Base-by-base conservation (phyloP, 2,113 vertebrate species). In the Pungitius pungitius region DNA sequence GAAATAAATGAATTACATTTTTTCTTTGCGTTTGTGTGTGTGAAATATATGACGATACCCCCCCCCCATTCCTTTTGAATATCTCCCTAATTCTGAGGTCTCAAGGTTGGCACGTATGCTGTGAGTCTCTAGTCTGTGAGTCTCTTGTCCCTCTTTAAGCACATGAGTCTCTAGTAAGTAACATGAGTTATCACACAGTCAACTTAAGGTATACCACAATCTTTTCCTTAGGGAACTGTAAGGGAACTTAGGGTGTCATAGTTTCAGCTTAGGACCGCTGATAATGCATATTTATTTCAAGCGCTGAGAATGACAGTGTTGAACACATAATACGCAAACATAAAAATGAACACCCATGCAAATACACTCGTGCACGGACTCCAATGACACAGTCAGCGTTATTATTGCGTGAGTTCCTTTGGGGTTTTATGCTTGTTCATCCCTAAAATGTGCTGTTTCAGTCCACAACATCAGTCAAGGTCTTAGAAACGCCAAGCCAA, bases 391-490 rank as follows among this genome's bases (percentile, higher is more conserved):
- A 22, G n/a, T 39, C 33, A 40, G 55, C 65, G 22, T 49, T 15
- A 20, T 40, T 17, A 40, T 45, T 45, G 1, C 14, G 7, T 42
- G 8, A 27, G 27, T n/a, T 56, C 20, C 39, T 13, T 60, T 52
- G 27, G 39, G 26, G 39, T 17, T 35, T 74, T 33, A 30, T 26
- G 12, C 24, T 57, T 2, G 18, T 30, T 68, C 56, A 68, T 47
- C 22, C 40, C 51, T 35, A 40, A 45, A 35, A 58, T 54, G 3
- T 18, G 47, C 14, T 26, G 22, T 42, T 45, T 59, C 14, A 63
- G 45, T 9, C 42, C 51, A 71, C 71, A 68, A n/a, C 26, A 57
- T 63, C n/a, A 63, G 17, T 73, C 54, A 42, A 65, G 20, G 14
- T 27, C 11, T 14, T 60, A 43, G 62, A 75, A 66, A 62, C 8